Conservation (phyloP, 2,797 vertebrate species). For the Loriculus beryllinus region DNA sequence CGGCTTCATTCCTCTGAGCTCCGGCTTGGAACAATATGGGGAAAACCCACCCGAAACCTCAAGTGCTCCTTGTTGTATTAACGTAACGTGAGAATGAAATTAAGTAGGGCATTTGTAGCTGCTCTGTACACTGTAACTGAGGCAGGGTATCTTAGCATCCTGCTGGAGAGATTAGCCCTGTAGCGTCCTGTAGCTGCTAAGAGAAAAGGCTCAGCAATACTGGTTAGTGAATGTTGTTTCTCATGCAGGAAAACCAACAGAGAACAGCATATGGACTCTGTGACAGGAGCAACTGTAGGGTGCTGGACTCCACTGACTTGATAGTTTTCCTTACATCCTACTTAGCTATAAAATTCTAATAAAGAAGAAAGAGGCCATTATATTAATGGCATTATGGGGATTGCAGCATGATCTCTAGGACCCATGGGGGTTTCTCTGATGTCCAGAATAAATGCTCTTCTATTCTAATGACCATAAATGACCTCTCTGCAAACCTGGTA, state of each 20-base stretch:
- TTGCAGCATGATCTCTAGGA: conserved; percentile 47
- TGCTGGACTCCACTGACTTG: conserved; percentile 59
- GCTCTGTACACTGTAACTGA: background rate
- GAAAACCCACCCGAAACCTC: background rate
- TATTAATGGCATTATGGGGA: conserved; percentile 45
- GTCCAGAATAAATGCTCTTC: conserved; percentile 53
- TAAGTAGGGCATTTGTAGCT: background rate
- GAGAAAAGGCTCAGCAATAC: background rate
- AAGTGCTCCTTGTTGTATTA: background rate
- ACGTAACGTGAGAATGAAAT: background rate
- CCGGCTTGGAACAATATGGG: background rate
- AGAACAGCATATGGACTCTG: conserved; percentile 54
- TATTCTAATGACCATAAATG: conserved; percentile 56
- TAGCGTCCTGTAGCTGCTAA: background rate
- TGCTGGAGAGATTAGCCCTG: background rate
- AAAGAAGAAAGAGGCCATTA: conserved; percentile 60
- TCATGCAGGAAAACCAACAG: conserved; percentile 37
- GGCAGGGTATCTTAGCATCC: conserved; percentile 2
- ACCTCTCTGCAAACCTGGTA: conserved; percentile 47
- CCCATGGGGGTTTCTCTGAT: conserved; percentile 51
- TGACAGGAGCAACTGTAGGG: conserved; percentile 48
- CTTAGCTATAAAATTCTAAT: conserved; percentile 57
- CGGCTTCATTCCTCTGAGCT: background rate
- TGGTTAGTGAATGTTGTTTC: conserved; percentile 38
- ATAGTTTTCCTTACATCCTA: conserved; percentile 53